Base-by-base conservation (phyloP, 2,797 vertebrate genomes). In the Darevskia nairensis region DNA sequence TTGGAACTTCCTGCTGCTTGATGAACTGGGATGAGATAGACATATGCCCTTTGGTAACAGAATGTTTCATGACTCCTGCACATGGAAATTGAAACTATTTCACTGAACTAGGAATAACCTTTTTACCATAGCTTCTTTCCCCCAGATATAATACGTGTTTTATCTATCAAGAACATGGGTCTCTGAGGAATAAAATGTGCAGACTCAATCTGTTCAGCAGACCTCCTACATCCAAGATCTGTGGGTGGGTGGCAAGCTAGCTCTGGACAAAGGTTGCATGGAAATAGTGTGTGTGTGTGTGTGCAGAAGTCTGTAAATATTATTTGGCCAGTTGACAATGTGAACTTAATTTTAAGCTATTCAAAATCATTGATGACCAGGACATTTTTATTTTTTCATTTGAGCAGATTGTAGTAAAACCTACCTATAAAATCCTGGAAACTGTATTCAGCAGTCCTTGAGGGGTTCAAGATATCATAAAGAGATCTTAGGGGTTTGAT, bases 171-270 rank as follows among this genome's bases (percentile, higher is more conserved):
- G 46, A 66, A 82, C 23, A 44, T 82, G 80, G 71, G 11, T 46
- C 71, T 39, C 44, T 59, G 32, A 39, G 17, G 74, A 85, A 61
- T 41, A 85, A 71, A 64, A 76, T 85, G 59, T 85, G 59, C 59
- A 85, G 39, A 77, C 10, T 64, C 61, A 32, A 66, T 64, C 74
- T 85, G 72, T 85, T 76, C 83, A 85, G 50, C 72, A 64, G 39
- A 29, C 39, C 59, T 61, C 82, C 69, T 13, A 44, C 32, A 64
- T 64, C 15, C 55, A 35, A 35, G 32, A 25, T 61, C 83, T 75
- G 46, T 39, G 71, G 32, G 50, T 75, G 13, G 71, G 25, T 39
- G 71, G 50, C 23, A 39, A 35, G 23, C 71, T n/a, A 84, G 71
- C 23, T 46, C 13, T 59, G n/a, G 50, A 23, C 71, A 61, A 61